Conservation (phyloP, 2,113 vertebrate species). For the Opisthocomus hoazin region DNA sequence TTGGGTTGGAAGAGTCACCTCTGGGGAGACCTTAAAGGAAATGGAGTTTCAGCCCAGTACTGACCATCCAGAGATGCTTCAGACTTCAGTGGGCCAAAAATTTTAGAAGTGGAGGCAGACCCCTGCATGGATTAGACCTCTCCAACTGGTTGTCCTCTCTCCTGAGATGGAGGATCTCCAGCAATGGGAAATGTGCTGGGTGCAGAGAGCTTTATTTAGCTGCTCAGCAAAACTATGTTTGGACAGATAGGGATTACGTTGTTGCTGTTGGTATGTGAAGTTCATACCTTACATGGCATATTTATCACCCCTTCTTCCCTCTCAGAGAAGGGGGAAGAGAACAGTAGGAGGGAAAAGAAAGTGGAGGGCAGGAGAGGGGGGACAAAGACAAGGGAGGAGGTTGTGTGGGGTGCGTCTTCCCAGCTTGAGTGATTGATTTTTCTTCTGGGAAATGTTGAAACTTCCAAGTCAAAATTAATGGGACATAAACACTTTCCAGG, state of each 20-base stretch:
- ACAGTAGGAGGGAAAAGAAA: constrained; percentile 14
- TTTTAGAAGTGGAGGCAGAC: not conserved
- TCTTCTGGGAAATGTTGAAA: constrained; percentile 11
- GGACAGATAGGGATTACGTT: not conserved
- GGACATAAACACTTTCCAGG: constrained; percentile 44
- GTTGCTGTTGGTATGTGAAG: not conserved
- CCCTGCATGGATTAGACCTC: not conserved
- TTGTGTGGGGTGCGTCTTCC: not conserved
- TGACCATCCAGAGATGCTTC: not conserved
- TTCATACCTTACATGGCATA: not conserved
- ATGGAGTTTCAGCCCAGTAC: not conserved
- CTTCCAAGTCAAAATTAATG: constrained; percentile 50
- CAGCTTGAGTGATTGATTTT: constrained; percentile 16
- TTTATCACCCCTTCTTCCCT: not conserved
- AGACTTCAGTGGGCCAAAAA: not conserved
- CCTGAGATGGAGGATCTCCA: not conserved
- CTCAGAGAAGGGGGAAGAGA: not conserved
- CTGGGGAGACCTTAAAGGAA: not conserved
- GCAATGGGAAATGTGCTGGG: not conserved
- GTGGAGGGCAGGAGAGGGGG: not conserved
- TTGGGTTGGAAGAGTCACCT: not conserved
- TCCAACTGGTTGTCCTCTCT: not conserved
- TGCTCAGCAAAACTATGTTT: not conserved
- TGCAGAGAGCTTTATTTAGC: not conserved
- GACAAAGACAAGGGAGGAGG: not conserved